These are phyloP conservation scores for Tricholaema leucomelas DNA, from an alignment of 2,113 vertebrate genomes.

Conservation along the genomic window DNA sequence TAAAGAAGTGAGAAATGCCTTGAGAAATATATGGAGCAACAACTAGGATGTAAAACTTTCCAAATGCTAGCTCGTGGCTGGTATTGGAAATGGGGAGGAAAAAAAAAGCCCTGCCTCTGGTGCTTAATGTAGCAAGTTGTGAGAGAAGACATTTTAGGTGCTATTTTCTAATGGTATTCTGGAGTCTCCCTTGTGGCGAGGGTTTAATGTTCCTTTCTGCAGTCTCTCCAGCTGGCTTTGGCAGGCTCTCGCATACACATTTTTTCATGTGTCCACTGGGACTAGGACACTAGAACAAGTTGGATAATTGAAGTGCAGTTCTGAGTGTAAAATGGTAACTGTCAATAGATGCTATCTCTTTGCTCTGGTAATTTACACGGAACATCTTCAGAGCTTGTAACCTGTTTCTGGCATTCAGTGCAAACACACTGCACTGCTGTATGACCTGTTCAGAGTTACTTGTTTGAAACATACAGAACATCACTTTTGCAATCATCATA, in stretches of 20 bases:
- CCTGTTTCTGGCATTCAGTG: neutral
- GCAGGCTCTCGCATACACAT: neutral
- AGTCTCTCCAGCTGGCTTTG: neutral
- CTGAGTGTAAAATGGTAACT: neutral
- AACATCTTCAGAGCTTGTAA: neutral
- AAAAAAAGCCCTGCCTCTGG: neutral
- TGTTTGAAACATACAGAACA: neutral
- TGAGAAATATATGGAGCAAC: neutral
- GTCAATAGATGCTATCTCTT: neutral
- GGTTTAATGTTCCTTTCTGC: neutral
- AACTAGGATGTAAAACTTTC: neutral
- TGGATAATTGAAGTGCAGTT: neutral
- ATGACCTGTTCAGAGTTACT: neutral
- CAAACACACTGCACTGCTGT: neutral
- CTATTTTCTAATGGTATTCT: neutral
- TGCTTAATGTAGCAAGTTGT: neutral
- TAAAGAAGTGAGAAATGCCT: neutral
- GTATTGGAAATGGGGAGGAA: neutral
- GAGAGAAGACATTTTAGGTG: neutral
- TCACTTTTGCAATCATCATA: neutral
- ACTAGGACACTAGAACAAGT: neutral
- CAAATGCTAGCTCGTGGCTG: neutral
- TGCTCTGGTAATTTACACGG: neutral
- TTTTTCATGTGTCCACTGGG: neutral
- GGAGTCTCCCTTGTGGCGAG: neutral